These are phyloP conservation scores for Leuctra nigra DNA, from an alignment of 2,888 invertebrate species.

Conservation along the genomic window DNA sequence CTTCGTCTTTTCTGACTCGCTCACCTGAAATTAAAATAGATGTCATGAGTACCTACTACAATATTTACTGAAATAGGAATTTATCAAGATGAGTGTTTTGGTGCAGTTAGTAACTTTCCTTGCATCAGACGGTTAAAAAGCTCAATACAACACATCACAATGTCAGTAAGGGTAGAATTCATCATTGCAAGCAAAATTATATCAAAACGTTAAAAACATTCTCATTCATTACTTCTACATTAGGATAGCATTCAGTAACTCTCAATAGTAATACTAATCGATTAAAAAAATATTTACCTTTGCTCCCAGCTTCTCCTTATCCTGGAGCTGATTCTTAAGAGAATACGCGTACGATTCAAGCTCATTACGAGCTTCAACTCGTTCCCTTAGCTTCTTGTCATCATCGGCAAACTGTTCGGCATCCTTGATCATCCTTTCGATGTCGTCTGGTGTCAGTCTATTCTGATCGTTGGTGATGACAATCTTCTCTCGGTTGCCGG, in stretches of 20 bases:
- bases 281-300: conserved; percentile 47
- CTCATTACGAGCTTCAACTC: conserved; percentile 94
- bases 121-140: conserved; percentile 18
- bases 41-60: not conserved
- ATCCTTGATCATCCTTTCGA: conserved; percentile 98
- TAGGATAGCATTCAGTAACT: not conserved
- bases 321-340: conserved; percentile 91
- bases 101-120: not conserved
- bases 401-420: conserved; percentile 99
- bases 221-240: not conserved
- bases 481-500: conserved; percentile 97
- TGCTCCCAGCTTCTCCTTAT: conserved; percentile 95
- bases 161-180: not conserved
- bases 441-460: conserved; percentile 93
- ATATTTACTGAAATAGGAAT: not conserved
- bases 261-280: not conserved
- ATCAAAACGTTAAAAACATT: not conserved
- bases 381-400: conserved; percentile 93
- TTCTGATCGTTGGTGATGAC: conserved; percentile 99
- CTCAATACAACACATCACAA: conserved; percentile 9
- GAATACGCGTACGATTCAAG: conserved; percentile 96
- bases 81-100: not conserved
- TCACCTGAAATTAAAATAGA: conserved; percentile 42
- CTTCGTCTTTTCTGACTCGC: conserved; percentile 85
- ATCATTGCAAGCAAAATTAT: not conserved